These are phyloP conservation scores for Drosophila incognita DNA, from an alignment of 2,888 invertebrate genomes.

Conservation along the genomic window DNA sequence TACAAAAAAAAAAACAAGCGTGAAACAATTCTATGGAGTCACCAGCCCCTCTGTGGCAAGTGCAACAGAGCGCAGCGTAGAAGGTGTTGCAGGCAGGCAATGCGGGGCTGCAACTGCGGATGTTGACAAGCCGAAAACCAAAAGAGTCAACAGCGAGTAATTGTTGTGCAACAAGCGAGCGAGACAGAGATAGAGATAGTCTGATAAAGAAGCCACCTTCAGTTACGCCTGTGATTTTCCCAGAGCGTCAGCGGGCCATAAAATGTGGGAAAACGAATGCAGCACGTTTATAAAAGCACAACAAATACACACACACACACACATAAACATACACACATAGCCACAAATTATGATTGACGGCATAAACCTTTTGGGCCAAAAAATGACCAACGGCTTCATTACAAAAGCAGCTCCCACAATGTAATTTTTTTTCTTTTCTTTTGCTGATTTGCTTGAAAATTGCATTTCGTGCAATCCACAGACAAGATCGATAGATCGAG, in stretches of 20 bases:
- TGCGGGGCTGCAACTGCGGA: conserved; percentile 47
- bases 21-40: conserved; percentile 36
- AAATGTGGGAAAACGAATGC: conserved; percentile 72
- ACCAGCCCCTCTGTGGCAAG: conserved; percentile 27
- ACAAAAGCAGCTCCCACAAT: conserved; percentile 70
- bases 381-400: conserved; percentile 70
- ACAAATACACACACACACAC: neutral
- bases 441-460: conserved; percentile 53
- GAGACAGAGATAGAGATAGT: neutral
- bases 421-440: conserved; percentile 11
- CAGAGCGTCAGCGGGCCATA: conserved; percentile 60
- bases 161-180: conserved; percentile 50
- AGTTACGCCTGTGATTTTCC: conserved; percentile 75
- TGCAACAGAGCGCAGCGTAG: conserved; percentile 61
- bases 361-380: conserved; percentile 32
- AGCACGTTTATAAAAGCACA: conserved; percentile 9
- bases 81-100: conserved; percentile 38
- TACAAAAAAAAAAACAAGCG: conserved; percentile 52
- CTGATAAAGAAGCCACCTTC: conserved; percentile 8
- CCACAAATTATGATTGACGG: conserved; percentile 71
- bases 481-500: conserved; percentile 19
- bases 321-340: neutral
- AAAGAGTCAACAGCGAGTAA: conserved; percentile 46
- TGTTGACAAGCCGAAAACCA: conserved; percentile 17
- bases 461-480: conserved; percentile 74